A percentile compares a stretch with the other conserved stretches of the same genome.
Conservation (phyloP, 2,797 vertebrate genomes). For the Leontocebus nigricollis region DNA sequence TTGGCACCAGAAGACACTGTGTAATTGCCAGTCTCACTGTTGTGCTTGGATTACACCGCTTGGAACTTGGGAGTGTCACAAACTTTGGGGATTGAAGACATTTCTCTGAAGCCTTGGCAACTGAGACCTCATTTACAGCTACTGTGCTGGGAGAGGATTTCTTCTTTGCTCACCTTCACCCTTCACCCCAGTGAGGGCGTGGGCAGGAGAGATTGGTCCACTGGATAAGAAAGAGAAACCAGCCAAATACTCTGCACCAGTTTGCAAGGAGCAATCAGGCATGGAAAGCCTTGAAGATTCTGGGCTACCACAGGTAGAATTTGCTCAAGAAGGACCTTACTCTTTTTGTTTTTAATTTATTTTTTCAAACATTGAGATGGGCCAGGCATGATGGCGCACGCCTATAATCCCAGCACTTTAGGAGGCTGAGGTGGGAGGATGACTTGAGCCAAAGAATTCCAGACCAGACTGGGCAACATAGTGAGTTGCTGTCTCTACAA, state of each 20-base stretch:
- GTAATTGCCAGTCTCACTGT: not conserved
- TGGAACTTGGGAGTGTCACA: not conserved
- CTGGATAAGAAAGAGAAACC: not conserved
- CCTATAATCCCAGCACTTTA: not conserved
- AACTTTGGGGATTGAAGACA: not conserved
- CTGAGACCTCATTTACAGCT: not conserved
- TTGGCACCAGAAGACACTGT: not conserved
- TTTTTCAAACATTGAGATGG: not conserved
- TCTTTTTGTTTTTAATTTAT: not conserved
- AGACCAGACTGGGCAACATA: not conserved
- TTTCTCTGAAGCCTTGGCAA: slow-evolving; percentile 35
- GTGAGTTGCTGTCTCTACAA: not conserved
- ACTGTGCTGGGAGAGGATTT: not conserved
- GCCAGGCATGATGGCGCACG: not conserved
- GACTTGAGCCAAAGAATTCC: not conserved
- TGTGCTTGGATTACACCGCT: not conserved
- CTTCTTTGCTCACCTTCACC: not conserved
- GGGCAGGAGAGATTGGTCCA: not conserved
- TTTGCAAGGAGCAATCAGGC: not conserved
- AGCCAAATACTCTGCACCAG: not conserved
- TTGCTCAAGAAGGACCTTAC: not conserved
- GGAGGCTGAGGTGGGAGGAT: not conserved
- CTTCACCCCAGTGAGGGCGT: not conserved
- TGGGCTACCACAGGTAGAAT: not conserved
- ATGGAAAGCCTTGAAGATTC: not conserved